Evolutionary conservation across 2,113 vertebrate genomes (phyloP), one percentile per base, ranked within the genome.

Genomic region (Circaetus gallicus): DNA sequence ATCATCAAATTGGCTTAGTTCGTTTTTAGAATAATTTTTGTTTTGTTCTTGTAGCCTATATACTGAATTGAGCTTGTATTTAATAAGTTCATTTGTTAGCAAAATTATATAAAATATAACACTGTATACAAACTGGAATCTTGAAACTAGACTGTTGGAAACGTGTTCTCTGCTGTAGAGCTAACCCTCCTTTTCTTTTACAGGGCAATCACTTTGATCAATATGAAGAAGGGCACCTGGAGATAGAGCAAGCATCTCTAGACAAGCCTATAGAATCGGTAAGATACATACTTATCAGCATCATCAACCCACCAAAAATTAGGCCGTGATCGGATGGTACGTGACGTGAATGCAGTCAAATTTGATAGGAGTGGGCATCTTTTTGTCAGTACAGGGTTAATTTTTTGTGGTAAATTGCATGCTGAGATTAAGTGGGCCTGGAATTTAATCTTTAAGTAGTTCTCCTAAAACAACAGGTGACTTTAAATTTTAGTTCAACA

Each of bases 181-280:
- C 93, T 97, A 95, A 98, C 55, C 7, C 2, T 80, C 1, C 0
- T 77, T 77, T 97, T 96, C 91, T 97, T 80, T 95, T 96, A 31
- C 98, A 99, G 99, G 99, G 99, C 96, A 99, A 99, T 99, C 99
- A 99, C 98, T 99, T 99, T 98, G 99, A 99, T 98, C 99, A 99
- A 15, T 99, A 99, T 98, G 99, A 99, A 98, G 99, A 99, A 95
- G 99, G 99, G 97, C 99, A 99, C 96, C 97, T 99, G 99, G 99
- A 99, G 98, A 98, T 99, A 96, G 99, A 99, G 96, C 99, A 99
- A 95, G 99, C 99, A 0, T 99, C 99, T 93, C 98, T 99, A 97
- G 99, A 99, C 99, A 99, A 99, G 98, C 99, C 99, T 93, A 99
- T 99, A 94, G 99, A 99, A 99, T 99, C 99, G 99, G 99, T 99